Evolutionary conservation across 2,888 invertebrate species (phyloP), one percentile per base, ranked within the genome.

Genomic region (Neocrepidodera transversa): DNA sequence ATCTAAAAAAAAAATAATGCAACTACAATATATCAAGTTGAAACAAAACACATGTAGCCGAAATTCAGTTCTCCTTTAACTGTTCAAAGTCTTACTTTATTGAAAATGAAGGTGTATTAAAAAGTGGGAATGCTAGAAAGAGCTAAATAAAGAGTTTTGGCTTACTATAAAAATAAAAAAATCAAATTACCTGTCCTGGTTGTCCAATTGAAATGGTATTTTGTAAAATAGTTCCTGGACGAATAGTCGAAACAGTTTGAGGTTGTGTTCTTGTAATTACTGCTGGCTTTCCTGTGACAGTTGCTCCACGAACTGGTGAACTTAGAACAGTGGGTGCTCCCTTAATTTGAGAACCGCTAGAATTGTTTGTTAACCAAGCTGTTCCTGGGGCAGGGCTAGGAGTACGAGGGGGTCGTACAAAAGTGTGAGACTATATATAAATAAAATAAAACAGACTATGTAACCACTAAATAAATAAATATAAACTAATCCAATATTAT

Each of bases 361-460:
- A 71, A 11, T 75, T 66, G 63, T 75, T 78, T 32, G 76, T 72
- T 26, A 78, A 65, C 78, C 79, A 79, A 10, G 78, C 74, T 8
- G 79, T 77, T 32, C 75, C 74, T 56, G 75, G 76, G 2, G 79
- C 79, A 8, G 80, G 80, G 65, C 79, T 80, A 1, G 80, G 79
- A 7, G 79, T 78, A 45, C 80, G 67, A 2, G 79, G 73, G 2
- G 79, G 79, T 18, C 78, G 67, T 28, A 76, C 76, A 70, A 78
- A 79, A 14, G 73, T 63, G 64, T 76, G 74, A n/a, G 58, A 28
- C 58, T 61, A 36, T 32, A 42, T 8, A 47, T 4, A n/a, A 16
- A 16, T 45, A n/a, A 23, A 17, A 26, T 7, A 57, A n/a, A 52
- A 26, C 11, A 36, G 2, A 47, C 4, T 20, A 35, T n/a, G 8